Conservation (phyloP, 2,888 invertebrate genomes). For the Caenorhabditis sulstoni region DNA sequence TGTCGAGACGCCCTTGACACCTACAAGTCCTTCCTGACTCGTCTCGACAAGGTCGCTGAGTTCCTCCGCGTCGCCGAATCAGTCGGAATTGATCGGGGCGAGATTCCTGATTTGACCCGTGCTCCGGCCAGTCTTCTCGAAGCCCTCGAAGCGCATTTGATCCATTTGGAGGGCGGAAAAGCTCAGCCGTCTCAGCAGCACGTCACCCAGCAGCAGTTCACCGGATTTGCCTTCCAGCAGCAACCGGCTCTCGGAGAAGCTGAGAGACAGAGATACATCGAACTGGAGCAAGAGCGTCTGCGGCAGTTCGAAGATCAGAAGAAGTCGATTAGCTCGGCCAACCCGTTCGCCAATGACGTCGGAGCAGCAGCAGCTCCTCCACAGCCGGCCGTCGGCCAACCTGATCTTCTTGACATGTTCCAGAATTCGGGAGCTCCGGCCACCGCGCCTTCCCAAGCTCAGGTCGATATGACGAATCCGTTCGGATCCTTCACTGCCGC, state of each 20-base stretch:
- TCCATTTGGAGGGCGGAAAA: slow-evolving; percentile 88
- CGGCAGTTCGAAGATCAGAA: slow-evolving; percentile 77
- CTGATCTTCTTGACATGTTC: slow-evolving; percentile 57
- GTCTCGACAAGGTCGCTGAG: slow-evolving; percentile 98
- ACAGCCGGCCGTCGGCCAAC: slow-evolving; percentile 22
- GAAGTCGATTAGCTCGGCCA: slow-evolving; percentile 47
- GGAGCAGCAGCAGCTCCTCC: background rate
- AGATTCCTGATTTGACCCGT: slow-evolving; percentile 97
- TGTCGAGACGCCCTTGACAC: slow-evolving; percentile 97
- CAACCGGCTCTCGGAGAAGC: slow-evolving; percentile 81
- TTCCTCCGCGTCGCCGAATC: slow-evolving; percentile 91
- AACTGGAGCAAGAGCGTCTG: slow-evolving; percentile 96
- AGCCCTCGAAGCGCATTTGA: slow-evolving; percentile 95
- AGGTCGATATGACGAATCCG: slow-evolving; percentile 69
- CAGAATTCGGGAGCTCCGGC: slow-evolving; percentile 39
- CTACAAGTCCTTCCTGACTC: slow-evolving; percentile 87
- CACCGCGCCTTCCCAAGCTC: slow-evolving; percentile 16
- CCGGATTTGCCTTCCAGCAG: slow-evolving; percentile 43
- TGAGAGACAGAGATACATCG: slow-evolving; percentile 86
- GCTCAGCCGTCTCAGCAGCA: slow-evolving; percentile 70
- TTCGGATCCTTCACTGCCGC: slow-evolving; percentile 55
- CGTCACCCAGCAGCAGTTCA: slow-evolving; percentile 37
- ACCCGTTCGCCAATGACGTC: slow-evolving; percentile 72
- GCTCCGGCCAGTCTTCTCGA: slow-evolving; percentile 97
- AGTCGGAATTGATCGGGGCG: slow-evolving; percentile 97